phyloP scores from a whole-genome alignment of 2,888 invertebrate species.

The Aphodius granarius region DNA sequence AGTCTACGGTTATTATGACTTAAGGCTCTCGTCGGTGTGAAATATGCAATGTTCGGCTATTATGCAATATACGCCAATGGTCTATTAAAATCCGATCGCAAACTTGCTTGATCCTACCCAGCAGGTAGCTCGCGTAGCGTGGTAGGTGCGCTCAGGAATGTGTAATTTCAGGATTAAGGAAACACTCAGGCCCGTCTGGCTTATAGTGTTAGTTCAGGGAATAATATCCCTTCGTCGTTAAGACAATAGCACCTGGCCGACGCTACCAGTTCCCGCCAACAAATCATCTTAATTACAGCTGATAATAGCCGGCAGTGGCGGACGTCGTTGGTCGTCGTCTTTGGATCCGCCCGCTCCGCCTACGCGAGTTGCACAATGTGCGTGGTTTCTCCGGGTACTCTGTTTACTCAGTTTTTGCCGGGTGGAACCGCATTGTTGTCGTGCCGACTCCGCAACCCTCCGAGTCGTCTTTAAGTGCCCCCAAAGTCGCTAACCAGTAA shows the following conservation, averaged over 20 bases:
- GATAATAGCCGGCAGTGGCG: slow-evolving; percentile 38
- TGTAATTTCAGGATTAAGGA: slow-evolving; percentile 18
- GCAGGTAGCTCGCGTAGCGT: neutral
- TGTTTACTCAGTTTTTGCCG: slow-evolving; percentile 22
- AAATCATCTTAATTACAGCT: slow-evolving; percentile 48
- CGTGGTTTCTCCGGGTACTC: slow-evolving; percentile 9
- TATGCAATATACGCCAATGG: neutral
- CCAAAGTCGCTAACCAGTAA: slow-evolving; percentile 13
- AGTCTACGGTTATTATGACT: no score
- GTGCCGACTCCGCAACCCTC: slow-evolving; percentile 19
- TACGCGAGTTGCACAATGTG: slow-evolving; percentile 16
- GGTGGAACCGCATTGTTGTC: slow-evolving; percentile 26
- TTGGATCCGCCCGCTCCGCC: no score
- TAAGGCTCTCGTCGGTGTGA: no score
- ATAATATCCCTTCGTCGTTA: slow-evolving; percentile 38
- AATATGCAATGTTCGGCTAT: neutral
- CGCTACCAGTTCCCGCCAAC: slow-evolving; percentile 34
- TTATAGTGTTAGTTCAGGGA: slow-evolving; percentile 1
- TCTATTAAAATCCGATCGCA: neutral
- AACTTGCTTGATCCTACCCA: neutral
- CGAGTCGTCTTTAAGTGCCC: slow-evolving; percentile 9
- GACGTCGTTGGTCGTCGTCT: no score
- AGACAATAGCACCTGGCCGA: slow-evolving; percentile 45
- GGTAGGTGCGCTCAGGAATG: slow-evolving; percentile 2
- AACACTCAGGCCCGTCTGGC: slow-evolving; percentile 4